Base-by-base conservation (phyloP, 2,113 vertebrate species). In the Talpa occidentalis region DNA sequence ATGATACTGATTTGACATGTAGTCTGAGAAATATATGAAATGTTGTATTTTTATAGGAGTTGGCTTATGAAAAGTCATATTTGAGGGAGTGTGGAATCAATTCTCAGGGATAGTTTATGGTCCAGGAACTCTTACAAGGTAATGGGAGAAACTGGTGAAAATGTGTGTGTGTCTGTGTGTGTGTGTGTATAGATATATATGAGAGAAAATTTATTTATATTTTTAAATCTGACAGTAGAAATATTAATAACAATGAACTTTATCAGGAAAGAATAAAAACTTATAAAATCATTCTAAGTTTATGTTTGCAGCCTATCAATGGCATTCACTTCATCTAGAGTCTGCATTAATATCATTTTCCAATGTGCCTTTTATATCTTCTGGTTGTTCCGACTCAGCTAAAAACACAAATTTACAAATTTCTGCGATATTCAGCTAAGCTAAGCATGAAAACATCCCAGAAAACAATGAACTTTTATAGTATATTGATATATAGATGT, bases 41-140 rank as follows among this genome's bases (percentile, higher is more conserved):
- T 94, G 82, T 80, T 96, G 56, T 95, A 97, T 92, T 97, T 97
- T 96, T 92, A 96, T 96, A 97, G 77, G 77, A 95, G 62, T 79
- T 96, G 84, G 85, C 90, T 97, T 96, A 96, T 93, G 84, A 94
- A 88, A 96, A 96, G 87, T 97, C 73, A 79, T 96, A 96, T 95
- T 96, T 95, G 93, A 97, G 30, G 24, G 40, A 96, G 94, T 97
- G 95, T 96, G 92, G 96, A 97, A 97, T 97, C 96, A 95, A 96
- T 97, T 97, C 92, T 21, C 91, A 79, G 80, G 52, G 78, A 92
- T 92, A 94, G 93, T 95, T 97, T 96, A 97, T 95, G 92, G 95
- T 97, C 42, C 42, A 96, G 93, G 69, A 97, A 95, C 28, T 95
- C 44, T 47, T 90, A 74, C 22, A 72, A 94, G n/a, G 87, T 95